Base-by-base conservation (phyloP, 2,113 vertebrate genomes). In the Dromas ardeola region DNA sequence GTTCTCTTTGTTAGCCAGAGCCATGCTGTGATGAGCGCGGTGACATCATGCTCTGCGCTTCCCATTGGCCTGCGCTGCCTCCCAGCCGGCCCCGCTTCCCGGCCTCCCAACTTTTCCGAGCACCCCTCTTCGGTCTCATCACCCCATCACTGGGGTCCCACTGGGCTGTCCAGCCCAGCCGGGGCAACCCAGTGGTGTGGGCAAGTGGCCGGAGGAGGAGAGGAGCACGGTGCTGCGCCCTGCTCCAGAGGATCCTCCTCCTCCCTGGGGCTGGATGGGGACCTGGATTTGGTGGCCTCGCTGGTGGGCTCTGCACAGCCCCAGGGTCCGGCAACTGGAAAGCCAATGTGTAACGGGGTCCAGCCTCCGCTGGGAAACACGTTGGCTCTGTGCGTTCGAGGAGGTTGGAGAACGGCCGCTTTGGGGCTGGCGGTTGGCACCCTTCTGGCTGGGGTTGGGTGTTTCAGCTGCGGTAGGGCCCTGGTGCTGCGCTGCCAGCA, bases 1-100 rank as follows among this genome's bases (percentile, higher is more conserved):
- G 99, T 99, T 99, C 99, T 98, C 99, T 99, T 99, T 99, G 99
- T 99, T 99, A 99, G 99, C 98, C 98, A 98, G 98, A 98, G 98
- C 98, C 98, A 98, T 98, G 98, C 99, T 98, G 98, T 98, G 98
- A 98, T 98, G 98, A 98, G 98, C 97, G 98, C 93, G 95, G 98
- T 99, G 99, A 99, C 99, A 99, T 99, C 99, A 99, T 99, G 92
- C 97, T 98, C 98, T 83, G 94, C 36, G 98, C 97, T 86, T 97
- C 98, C 98, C 90, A 99, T 99, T 99, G 99, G 99, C 96, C 96
- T 86, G 82, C 22, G 72, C 93, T 29, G 67, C 87, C 92, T 95
- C 86, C 84, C 90, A 97, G 94, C 96, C 96, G 55, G 94, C 97
- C 94, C 65, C 62, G 77, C 80, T 95, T 91, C 96, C 80, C 13